Evolutionary conservation across 2,113 vertebrate genomes (phyloP).

Genomic region (Eclectus roratus): DNA sequence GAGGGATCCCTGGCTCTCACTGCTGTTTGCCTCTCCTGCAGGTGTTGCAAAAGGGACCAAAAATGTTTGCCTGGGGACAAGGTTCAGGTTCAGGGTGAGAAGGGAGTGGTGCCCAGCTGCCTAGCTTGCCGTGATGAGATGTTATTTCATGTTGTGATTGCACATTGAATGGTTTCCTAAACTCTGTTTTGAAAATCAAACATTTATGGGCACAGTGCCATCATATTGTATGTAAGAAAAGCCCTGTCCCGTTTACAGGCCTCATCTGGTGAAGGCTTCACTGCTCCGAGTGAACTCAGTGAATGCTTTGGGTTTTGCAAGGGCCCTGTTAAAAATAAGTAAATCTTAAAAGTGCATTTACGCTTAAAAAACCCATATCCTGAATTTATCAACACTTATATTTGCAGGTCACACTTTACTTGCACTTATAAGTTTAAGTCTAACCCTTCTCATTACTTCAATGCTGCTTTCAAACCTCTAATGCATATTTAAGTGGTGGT

Average conservation of each 20-base stretch:
- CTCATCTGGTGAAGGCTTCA: not conserved
- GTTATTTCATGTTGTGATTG: conserved; percentile 13
- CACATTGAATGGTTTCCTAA: not conserved
- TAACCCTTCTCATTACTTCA: conserved; percentile 69
- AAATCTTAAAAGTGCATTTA: not conserved
- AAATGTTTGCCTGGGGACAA: not conserved
- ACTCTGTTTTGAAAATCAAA: not conserved
- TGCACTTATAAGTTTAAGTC: conserved; percentile 61
- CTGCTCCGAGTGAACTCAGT: not conserved
- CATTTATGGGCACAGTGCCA: not conserved
- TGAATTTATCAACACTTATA: conserved; percentile 50
- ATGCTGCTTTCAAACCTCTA: conserved; percentile 62
- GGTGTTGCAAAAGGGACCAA: not conserved
- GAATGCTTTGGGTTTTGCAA: not conserved
- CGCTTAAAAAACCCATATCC: not conserved
- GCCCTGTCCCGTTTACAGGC: not conserved
- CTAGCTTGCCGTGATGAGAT: not conserved
- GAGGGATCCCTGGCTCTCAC: not conserved
- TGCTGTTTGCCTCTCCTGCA: not conserved
- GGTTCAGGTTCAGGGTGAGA: not conserved
- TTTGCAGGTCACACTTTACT: conserved; percentile 69
- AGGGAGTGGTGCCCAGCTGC: not conserved
- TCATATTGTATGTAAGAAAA: not conserved
- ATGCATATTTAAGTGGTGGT: conserved; percentile 71
- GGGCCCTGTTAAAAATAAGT: not conserved